Conservation (phyloP, 2,113 vertebrate genomes). For the Rattus rattus region DNA sequence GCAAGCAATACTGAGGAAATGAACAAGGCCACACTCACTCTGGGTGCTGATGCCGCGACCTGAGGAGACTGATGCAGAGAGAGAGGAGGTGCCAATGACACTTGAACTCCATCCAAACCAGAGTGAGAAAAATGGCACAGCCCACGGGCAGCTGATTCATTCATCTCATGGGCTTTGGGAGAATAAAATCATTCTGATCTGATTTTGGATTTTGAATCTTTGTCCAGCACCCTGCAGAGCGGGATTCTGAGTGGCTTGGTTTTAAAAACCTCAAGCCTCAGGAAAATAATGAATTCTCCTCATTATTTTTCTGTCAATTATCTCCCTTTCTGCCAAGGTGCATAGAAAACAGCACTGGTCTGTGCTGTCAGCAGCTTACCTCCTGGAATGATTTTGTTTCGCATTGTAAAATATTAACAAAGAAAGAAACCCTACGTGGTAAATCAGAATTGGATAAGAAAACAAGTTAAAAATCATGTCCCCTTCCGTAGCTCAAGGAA, state of each 20-base stretch:
- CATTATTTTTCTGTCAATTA: slow-evolving; percentile 5
- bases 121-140: slow-evolving; percentile 70
- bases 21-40: slow-evolving; percentile 3
- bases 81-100: background rate
- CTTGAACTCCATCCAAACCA: slow-evolving; percentile 70
- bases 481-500: background rate
- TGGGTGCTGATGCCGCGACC: background rate
- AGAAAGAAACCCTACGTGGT: background rate
- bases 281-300: slow-evolving; percentile 29
- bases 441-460: slow-evolving; percentile 18
- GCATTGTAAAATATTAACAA: slow-evolving; percentile 62
- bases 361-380: slow-evolving; percentile 42
- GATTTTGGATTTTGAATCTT: background rate
- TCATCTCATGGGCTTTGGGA: background rate
- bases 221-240: background rate
- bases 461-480: background rate
- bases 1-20: background rate
- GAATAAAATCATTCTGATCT: background rate
- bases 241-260: background rate
- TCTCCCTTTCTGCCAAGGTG: slow-evolving; percentile 29
- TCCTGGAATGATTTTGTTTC: slow-evolving; percentile 63
- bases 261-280: background rate
- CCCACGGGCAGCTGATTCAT: slow-evolving; percentile 64
- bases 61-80: background rate
- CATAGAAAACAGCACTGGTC: slow-evolving; percentile 29